These are phyloP conservation scores for Philopotamus ludificatus DNA, from an alignment of 1,140 invertebrate species.

Conservation along the genomic window DNA sequence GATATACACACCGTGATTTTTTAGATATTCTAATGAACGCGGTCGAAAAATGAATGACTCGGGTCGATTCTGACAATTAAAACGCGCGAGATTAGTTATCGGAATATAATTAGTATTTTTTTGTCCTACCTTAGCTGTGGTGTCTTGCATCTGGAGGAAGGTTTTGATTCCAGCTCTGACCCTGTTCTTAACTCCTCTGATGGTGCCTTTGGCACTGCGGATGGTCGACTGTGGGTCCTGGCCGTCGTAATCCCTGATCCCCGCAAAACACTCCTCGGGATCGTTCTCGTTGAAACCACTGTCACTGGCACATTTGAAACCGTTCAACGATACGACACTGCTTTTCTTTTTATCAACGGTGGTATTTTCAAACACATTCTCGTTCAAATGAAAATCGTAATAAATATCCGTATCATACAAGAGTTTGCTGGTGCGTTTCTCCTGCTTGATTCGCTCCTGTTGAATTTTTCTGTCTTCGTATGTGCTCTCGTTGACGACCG, in stretches of 20 bases:
- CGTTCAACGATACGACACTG: slow-evolving; percentile 44
- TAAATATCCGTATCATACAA: slow-evolving; percentile 72
- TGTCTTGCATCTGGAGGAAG: slow-evolving; percentile 78
- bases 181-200: slow-evolving; percentile 89
- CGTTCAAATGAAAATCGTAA: slow-evolving; percentile 80
- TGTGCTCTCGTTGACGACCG: slow-evolving; percentile 64
- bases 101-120: no score
- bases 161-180: slow-evolving; percentile 92
- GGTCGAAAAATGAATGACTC: slow-evolving; percentile 4
- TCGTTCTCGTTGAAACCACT: slow-evolving; percentile 52
- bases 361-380: slow-evolving; percentile 63
- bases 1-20: no score
- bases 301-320: slow-evolving; percentile 46
- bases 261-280: slow-evolving; percentile 73
- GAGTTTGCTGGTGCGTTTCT: slow-evolving; percentile 55
- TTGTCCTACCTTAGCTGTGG: slow-evolving; percentile 70
- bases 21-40: background rate
- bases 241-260: slow-evolving; percentile 72
- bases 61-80: background rate
- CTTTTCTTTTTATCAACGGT: slow-evolving; percentile 38
- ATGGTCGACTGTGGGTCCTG: slow-evolving; percentile 70
- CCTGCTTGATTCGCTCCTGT: slow-evolving; percentile 55
- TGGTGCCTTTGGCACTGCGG: slow-evolving; percentile 85
- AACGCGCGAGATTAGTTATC: no score
- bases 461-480: slow-evolving; percentile 64